Evolutionary conservation across 2,888 invertebrate species (phyloP).

Genomic region (Sisyra nigra): DNA sequence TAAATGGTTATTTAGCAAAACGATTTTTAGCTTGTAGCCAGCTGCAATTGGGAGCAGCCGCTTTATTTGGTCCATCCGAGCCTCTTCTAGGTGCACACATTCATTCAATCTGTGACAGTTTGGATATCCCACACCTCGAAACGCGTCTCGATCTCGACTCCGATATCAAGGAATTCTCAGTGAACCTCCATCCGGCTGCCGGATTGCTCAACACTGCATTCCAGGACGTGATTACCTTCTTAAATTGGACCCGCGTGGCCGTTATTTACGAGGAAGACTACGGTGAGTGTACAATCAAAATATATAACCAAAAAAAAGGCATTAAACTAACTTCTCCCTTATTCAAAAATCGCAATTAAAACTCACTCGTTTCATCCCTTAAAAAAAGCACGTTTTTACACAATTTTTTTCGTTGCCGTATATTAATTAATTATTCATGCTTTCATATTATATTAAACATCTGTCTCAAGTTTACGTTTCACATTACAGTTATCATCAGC

Average conservation of each 20-base stretch:
- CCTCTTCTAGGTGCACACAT: constrained; percentile 56
- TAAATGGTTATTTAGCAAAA: neutral
- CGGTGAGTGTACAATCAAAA: constrained; percentile 28
- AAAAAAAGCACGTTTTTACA: too few species aligned
- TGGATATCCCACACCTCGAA: constrained; percentile 67
- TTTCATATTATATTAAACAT: too few species aligned
- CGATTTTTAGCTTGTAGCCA: constrained; percentile 47
- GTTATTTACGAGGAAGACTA: constrained; percentile 67
- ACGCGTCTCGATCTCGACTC: constrained; percentile 43
- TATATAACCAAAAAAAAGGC: too few species aligned
- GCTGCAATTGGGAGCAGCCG: constrained; percentile 51
- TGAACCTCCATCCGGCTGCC: constrained; percentile 65
- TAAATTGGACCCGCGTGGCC: constrained; percentile 67
- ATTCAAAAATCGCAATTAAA: too few species aligned
- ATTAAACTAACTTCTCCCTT: too few species aligned
- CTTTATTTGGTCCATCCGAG: constrained; percentile 65
- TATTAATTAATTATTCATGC: too few species aligned
- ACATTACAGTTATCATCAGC: too few species aligned
- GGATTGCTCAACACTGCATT: constrained; percentile 54
- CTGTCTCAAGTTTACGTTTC: too few species aligned
- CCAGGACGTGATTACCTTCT: constrained; percentile 56
- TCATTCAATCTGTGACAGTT: constrained; percentile 63
- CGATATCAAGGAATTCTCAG: constrained; percentile 48
- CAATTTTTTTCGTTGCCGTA: too few species aligned
- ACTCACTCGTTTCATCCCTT: too few species aligned